A percentile compares a stretch with the other conserved stretches of the same genome.
Evolutionary conservation across 2,113 vertebrate genomes (phyloP).

Genomic region (Picathartes gymnocephalus): DNA sequence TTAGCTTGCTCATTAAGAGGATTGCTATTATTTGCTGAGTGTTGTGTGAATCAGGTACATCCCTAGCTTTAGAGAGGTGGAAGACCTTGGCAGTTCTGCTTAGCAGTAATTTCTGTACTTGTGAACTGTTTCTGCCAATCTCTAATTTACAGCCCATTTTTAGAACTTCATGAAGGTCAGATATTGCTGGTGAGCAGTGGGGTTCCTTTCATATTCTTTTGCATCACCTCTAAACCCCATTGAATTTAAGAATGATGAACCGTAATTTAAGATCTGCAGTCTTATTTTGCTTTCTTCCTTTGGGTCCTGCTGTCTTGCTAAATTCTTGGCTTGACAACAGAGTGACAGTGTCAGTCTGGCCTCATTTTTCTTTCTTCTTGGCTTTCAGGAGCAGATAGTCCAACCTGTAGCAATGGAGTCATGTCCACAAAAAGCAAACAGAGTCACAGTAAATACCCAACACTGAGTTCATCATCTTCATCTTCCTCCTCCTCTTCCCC

Average conservation of each 20-base stretch:
- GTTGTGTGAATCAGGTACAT: neutral
- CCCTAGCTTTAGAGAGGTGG: neutral
- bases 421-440: slow-evolving; percentile 87
- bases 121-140: neutral
- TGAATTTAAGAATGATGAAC: neutral
- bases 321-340: neutral
- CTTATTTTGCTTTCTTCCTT: neutral
- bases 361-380: slow-evolving; percentile 19
- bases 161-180: neutral
- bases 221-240: neutral
- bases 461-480: slow-evolving; percentile 85
- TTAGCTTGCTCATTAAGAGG: neutral
- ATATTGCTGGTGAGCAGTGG: neutral
- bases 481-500: slow-evolving; percentile 93
- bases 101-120: neutral
- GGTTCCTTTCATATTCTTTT: neutral
- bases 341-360: neutral
- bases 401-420: slow-evolving; percentile 95
- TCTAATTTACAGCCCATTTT: neutral
- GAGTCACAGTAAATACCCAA: slow-evolving; percentile 89
- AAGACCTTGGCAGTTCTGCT: neutral
- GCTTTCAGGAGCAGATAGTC: slow-evolving; percentile 89
- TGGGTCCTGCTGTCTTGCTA: neutral
- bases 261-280: neutral
- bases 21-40: neutral